These are phyloP conservation scores for Iguana delicatissima DNA, from an alignment of 2,797 vertebrate genomes.

Conservation along the genomic window DNA sequence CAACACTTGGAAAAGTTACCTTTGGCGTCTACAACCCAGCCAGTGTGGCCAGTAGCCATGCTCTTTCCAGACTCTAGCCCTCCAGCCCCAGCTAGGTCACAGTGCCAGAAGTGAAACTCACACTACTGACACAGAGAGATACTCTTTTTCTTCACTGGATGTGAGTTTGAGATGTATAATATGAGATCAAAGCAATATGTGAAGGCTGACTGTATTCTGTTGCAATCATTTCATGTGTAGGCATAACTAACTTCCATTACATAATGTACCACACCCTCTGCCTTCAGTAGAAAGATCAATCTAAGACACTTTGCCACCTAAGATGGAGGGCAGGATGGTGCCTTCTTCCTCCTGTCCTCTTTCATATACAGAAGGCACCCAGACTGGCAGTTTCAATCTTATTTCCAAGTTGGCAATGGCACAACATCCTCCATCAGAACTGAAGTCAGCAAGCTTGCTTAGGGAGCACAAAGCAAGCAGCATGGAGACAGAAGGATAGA, in stretches of 20 bases:
- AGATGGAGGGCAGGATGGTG: no score
- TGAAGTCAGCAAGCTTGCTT: neutral
- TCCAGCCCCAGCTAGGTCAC: neutral
- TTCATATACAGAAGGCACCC: neutral
- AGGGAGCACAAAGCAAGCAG: neutral
- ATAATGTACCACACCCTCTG: neutral
- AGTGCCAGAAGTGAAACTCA: neutral
- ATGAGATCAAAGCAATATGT: neutral
- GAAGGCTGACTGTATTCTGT: neutral
- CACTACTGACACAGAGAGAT: neutral
- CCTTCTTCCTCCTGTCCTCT: neutral
- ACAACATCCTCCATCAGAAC: neutral
- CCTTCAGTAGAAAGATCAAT: neutral
- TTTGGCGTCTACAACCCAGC: neutral
- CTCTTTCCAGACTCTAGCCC: neutral
- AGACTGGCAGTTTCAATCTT: no score
- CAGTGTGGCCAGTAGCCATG: neutral
- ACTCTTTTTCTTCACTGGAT: neutral
- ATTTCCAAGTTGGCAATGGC: no score
- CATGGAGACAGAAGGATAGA: no score
- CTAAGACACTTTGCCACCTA: neutral
- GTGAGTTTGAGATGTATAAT: neutral
- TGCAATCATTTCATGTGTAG: neutral
- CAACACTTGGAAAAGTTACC: no score
- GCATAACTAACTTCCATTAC: neutral